These are phyloP conservation scores for Hemithea aestivaria DNA, from an alignment of 2,888 invertebrate species.

Conservation along the genomic window DNA sequence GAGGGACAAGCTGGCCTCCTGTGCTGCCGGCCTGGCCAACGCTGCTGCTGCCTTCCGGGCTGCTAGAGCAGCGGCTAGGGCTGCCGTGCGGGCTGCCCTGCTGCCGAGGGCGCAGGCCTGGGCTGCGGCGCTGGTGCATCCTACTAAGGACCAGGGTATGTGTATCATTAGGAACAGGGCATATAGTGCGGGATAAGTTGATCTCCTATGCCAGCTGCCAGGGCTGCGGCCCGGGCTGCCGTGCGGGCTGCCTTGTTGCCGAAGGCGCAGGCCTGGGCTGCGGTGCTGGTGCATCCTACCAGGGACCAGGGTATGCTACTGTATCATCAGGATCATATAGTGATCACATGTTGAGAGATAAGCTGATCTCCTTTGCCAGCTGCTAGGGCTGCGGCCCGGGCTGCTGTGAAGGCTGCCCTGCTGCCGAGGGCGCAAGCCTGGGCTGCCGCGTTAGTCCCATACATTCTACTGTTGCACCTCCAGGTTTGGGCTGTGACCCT, in stretches of 20 bases:
- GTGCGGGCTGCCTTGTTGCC: slow-evolving; percentile 48
- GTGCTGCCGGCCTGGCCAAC: slow-evolving; percentile 52
- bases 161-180: too few species aligned
- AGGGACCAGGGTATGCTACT: slow-evolving; percentile 35
- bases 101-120: slow-evolving; percentile 44
- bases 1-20: slow-evolving; percentile 52
- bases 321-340: too few species aligned
- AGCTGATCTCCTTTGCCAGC: slow-evolving; percentile 58
- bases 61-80: slow-evolving; percentile 48
- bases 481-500: slow-evolving; percentile 50
- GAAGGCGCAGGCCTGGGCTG: slow-evolving; percentile 48
- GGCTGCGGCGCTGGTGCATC: slow-evolving; percentile 48
- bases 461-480: slow-evolving; percentile 40
- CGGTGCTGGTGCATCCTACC: slow-evolving; percentile 40
- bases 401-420: slow-evolving; percentile 47
- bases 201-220: slow-evolving; percentile 57
- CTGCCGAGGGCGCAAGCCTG: slow-evolving; percentile 44
- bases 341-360: slow-evolving; percentile 58
- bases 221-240: slow-evolving; percentile 46
- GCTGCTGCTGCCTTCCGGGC: slow-evolving; percentile 59
- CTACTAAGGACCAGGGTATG: slow-evolving; percentile 36
- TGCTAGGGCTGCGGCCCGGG: slow-evolving; percentile 48
- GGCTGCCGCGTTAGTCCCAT: slow-evolving; percentile 48
- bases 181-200: slow-evolving; percentile 58
- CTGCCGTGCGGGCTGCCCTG: slow-evolving; percentile 47